phyloP scores from a whole-genome alignment of 2,797 vertebrate species.

The Sebastes aleutianus region DNA sequence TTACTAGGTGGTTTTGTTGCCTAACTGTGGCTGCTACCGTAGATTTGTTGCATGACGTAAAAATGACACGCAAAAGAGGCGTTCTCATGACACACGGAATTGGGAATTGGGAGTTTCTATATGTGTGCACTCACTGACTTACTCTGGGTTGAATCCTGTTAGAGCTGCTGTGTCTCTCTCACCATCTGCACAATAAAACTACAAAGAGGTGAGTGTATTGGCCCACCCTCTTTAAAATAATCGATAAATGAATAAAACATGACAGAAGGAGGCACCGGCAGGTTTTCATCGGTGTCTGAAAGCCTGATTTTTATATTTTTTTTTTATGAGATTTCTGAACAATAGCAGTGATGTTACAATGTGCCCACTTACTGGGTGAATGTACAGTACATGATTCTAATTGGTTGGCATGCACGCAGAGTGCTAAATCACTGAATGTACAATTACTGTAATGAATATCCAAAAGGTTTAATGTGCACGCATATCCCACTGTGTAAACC shows the following conservation, averaged over 20 bases:
- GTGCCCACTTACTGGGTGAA: neutral
- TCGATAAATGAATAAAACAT: constrained; percentile 29
- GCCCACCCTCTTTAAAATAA: neutral
- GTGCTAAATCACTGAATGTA: constrained; percentile 23
- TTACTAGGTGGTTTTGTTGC: no score
- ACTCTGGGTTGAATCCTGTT: neutral
- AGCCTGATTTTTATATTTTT: neutral
- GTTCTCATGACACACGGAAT: neutral
- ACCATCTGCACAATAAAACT: neutral
- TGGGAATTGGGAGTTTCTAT: neutral
- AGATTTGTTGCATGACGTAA: no score
- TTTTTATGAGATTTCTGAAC: neutral
- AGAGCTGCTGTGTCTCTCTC: neutral
- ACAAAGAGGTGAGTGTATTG: neutral
- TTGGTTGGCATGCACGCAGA: neutral
- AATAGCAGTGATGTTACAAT: neutral
- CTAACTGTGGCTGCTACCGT: no score
- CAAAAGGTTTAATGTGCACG: constrained; percentile 7
- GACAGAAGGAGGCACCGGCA: neutral
- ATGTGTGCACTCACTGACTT: neutral
- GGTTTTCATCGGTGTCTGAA: neutral
- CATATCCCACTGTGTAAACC: neutral
- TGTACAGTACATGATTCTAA: neutral
- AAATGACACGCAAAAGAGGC: no score
- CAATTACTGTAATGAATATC: constrained; percentile 15